Base-by-base conservation (phyloP, 2,113 vertebrate genomes). In the Podiceps cristatus region DNA sequence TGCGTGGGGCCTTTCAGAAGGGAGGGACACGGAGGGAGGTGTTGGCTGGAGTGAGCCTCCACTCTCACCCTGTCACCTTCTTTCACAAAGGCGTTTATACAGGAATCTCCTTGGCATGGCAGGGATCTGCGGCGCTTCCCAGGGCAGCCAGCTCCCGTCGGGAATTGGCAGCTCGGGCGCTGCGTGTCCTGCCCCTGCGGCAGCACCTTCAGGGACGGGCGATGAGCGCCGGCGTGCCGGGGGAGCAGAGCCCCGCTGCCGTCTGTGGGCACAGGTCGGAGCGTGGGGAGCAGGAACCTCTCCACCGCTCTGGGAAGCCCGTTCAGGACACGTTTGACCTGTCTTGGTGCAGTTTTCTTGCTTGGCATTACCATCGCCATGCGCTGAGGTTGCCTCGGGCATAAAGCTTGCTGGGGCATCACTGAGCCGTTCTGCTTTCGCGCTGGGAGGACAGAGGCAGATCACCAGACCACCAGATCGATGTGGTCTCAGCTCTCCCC, bases 391-490 rank as follows among this genome's bases (percentile, higher is more conserved):
- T 5, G 40, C 40, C 35, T 42, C 17, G 63, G 66, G 35, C 27
- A 4, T 5, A 1, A 28, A 56, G 59, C 7, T 5, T 1, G n/a
- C n/a, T 7, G 45, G 23, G 71, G 11, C 17, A 0, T 4, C 64
- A 3, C 52, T 22, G 56, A 53, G 68, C 73, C 9, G 0, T 12
- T 19, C 69, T 8, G 1, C 31, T 8, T 28, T 6, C 44, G 4
- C 35, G 0, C 25, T 1, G 27, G 49, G 49, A 55, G 18, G 7
- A 47, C 0, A 7, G 63, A 23, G 62, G 22, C 40, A 5, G 60
- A 29, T 7, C 85, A 11, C 29, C 7, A 5, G 56, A 3, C 10
- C 58, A 4, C 7, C 68, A 10, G 18, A 0, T 2, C 10, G 0
- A 0, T 13, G 22, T 18, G 60, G 11, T 15, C 55, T 75, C 44